phyloP scores from a whole-genome alignment of 2,888 invertebrate species.

The Acleris emargana region DNA sequence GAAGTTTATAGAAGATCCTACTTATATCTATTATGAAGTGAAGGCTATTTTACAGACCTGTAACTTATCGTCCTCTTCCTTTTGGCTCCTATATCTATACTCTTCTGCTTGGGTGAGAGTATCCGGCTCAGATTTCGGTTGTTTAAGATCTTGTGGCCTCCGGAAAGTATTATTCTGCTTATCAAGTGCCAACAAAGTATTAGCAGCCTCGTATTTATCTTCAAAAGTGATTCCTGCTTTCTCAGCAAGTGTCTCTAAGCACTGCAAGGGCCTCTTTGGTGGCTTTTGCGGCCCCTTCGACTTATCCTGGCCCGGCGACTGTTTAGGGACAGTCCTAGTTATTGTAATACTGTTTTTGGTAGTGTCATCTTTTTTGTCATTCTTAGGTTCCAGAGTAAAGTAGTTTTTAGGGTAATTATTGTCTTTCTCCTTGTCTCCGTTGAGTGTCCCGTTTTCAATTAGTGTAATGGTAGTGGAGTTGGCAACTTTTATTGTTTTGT shows the following conservation, averaged over 20 bases:
- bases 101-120: slow-evolving; percentile 65
- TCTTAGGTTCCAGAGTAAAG: slow-evolving; percentile 73
- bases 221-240: slow-evolving; percentile 90
- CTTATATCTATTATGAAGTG: neutral
- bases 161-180: slow-evolving; percentile 82
- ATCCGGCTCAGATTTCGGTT: slow-evolving; percentile 70
- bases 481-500: slow-evolving; percentile 72
- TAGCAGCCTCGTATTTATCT: slow-evolving; percentile 89
- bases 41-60: slow-evolving; percentile 53
- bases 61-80: slow-evolving; percentile 78
- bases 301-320: slow-evolving; percentile 66
- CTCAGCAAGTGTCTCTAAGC: slow-evolving; percentile 88
- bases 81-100: slow-evolving; percentile 71
- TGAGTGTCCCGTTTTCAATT: slow-evolving; percentile 67
- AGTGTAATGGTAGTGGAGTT: slow-evolving; percentile 77
- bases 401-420: slow-evolving; percentile 71
- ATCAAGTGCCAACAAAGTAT: slow-evolving; percentile 86
- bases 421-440: slow-evolving; percentile 73
- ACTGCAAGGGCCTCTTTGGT: slow-evolving; percentile 83
- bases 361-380: slow-evolving; percentile 75
- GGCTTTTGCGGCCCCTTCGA: slow-evolving; percentile 60
- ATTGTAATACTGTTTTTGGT: slow-evolving; percentile 81
- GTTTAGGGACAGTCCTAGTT: slow-evolving; percentile 71
- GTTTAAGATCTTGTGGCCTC: slow-evolving; percentile 69
- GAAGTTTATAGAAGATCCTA: neutral